These are phyloP conservation scores for Salpingus planirostris DNA, from an alignment of 2,888 invertebrate genomes.

Conservation along the genomic window DNA sequence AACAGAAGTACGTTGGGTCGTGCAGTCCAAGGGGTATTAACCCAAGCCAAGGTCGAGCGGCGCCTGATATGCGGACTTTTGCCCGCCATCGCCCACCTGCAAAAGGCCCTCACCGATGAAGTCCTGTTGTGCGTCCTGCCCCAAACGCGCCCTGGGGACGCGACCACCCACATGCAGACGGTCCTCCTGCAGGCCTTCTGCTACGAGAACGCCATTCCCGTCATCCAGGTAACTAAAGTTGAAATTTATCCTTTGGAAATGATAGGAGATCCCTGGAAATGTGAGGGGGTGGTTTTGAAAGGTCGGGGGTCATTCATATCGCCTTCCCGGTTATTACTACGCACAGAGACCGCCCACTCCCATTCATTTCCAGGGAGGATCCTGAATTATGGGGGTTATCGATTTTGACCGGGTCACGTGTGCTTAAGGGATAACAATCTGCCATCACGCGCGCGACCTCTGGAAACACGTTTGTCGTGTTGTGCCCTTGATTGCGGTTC, in stretches of 20 bases:
- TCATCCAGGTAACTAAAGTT: constrained; percentile 66
- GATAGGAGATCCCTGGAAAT: background rate
- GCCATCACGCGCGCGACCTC: too few species aligned
- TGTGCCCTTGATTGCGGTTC: too few species aligned
- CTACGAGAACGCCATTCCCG: constrained; percentile 68
- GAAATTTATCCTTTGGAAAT: too few species aligned
- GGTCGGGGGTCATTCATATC: background rate
- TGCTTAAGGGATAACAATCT: too few species aligned
- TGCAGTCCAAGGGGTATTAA: constrained; percentile 47
- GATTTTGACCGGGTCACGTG: too few species aligned
- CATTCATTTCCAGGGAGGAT: too few species aligned
- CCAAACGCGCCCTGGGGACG: constrained; percentile 58
- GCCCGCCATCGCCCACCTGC: constrained; percentile 53
- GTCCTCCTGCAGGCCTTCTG: constrained; percentile 71
- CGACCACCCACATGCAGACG: constrained; percentile 70
- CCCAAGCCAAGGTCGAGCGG: constrained; percentile 47
- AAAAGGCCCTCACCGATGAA: constrained; percentile 47
- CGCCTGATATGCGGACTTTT: constrained; percentile 55
- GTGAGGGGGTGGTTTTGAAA: background rate
- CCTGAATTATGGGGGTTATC: too few species aligned
- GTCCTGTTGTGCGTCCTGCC: constrained; percentile 63
- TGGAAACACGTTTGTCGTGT: too few species aligned
- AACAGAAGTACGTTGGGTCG: constrained; percentile 45
- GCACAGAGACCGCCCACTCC: background rate
- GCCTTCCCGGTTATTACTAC: background rate